These are phyloP conservation scores for Popillia japonica DNA, from an alignment of 1,140 invertebrate species.

Conservation along the genomic window DNA sequence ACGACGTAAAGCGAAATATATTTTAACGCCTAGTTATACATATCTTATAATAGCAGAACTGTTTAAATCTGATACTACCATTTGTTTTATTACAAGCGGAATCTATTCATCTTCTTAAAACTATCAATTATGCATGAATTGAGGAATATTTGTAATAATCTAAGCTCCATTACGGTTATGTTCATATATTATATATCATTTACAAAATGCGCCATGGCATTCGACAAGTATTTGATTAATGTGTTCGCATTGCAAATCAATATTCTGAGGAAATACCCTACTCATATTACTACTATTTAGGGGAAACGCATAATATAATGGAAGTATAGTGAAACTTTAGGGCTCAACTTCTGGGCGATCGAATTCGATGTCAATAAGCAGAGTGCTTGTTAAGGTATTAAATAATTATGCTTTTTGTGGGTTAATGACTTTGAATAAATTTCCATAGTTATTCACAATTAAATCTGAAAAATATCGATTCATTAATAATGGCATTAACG, in stretches of 20 bases:
- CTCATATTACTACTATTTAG: not conserved
- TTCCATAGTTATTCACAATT: too few species aligned
- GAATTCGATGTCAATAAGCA: not conserved
- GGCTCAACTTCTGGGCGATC: not conserved
- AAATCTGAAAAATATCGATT: too few species aligned
- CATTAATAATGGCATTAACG: too few species aligned
- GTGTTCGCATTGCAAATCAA: not conserved
- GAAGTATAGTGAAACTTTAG: not conserved
- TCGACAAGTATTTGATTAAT: constrained; percentile 16
- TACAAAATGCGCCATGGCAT: not conserved
- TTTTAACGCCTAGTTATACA: too few species aligned
- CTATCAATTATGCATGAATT: not conserved
- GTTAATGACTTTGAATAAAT: too few species aligned
- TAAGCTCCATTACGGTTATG: not conserved
- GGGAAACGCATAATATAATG: not conserved
- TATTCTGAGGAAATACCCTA: constrained; percentile 8
- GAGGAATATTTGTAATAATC: not conserved
- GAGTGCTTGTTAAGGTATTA: not conserved
- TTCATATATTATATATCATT: not conserved
- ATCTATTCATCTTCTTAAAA: too few species aligned
- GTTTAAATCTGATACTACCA: too few species aligned
- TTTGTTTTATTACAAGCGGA: too few species aligned
- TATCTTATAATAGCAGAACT: too few species aligned
- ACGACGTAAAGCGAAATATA: too few species aligned
- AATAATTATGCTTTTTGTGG: too few species aligned